A percentile compares a stretch with the other conserved stretches of the same genome.
Conservation (phyloP, 2,113 vertebrate species). For the Grus americana region DNA sequence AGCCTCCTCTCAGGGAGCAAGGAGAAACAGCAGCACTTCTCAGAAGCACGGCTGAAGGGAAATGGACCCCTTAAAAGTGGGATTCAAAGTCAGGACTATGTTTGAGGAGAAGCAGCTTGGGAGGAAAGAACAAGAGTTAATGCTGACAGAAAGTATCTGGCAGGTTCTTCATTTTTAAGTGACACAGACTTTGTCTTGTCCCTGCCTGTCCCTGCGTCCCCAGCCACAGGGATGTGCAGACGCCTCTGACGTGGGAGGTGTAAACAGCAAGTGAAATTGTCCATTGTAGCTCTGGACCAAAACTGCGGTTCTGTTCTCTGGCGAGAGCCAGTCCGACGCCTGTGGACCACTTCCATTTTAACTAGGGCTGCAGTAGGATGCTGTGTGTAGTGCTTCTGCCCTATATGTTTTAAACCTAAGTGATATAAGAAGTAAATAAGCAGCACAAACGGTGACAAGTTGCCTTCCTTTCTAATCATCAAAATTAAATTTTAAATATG, state of each 20-base stretch:
- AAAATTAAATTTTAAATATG: neutral
- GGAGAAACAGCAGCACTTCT: neutral
- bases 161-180: neutral
- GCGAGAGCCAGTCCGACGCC: neutral
- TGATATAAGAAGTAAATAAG: neutral
- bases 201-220: accelerated
- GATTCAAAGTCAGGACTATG: neutral
- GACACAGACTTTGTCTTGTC: neutral
- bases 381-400: neutral
- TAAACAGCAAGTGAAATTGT: neutral
- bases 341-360: neutral
- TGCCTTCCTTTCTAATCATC: neutral
- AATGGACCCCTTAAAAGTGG: neutral
- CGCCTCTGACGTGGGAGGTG: neutral
- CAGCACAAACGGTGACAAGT: neutral
- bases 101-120: neutral
- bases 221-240: neutral
- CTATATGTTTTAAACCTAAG: neutral
- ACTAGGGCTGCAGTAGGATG: accelerated
- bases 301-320: neutral
- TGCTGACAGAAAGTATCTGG: neutral
- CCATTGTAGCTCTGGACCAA: neutral
- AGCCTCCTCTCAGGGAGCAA: neutral
- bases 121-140: neutral
- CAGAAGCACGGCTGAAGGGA: neutral